Evolutionary conservation across 92 coral and sea anemone genomes (phyloP), one percentile per base, ranked within the genome.

Genomic region (Actinernus sp.): DNA sequence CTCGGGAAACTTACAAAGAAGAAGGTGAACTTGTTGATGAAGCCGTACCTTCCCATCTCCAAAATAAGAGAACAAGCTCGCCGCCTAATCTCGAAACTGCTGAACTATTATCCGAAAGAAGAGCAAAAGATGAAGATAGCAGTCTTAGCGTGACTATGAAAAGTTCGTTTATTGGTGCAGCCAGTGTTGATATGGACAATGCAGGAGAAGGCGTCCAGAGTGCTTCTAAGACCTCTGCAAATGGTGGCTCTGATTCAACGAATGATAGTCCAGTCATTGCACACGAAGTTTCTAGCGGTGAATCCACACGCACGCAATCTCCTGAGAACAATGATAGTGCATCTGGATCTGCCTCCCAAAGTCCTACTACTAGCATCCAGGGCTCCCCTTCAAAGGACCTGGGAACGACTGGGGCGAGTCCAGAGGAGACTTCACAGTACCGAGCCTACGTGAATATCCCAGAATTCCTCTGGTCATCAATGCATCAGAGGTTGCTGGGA

Each of bases 391-490:
- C 79, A 20, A 26, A 63, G 49, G 62, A 68, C 23, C 68, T 55
- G 3, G 82, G 69, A 37, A 51, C 73, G 17, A 62, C 74, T 22
- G 45, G 61, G 26, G 73, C 54, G 27, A 63, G 69, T 26, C 59
- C 84, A 18, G 91, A 73, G 29, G 83, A 65, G 50, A 67, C 69
- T 14, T 65, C 80, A 38, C 73, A 78, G 10, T 90, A 68, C 50
- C 75, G 71, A 51, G 97, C 97, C 1, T 63, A 90, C 47, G 88
- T 90, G 20, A 80, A 87, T 43, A 95, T 95, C 55, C 99, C 99
- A 13, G 97, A 95, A 78, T 95, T 83, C 54, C 52, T 95, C 44
- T 95, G 99, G 99, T 95, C 99, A 0, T 84, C 97, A 3, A 82
- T 95, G 81, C 99, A 95, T 43, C 99, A 95, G 77, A 81, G 99